Conservation (phyloP, 1,140 invertebrate species). For the Neodiprion lecontei region DNA sequence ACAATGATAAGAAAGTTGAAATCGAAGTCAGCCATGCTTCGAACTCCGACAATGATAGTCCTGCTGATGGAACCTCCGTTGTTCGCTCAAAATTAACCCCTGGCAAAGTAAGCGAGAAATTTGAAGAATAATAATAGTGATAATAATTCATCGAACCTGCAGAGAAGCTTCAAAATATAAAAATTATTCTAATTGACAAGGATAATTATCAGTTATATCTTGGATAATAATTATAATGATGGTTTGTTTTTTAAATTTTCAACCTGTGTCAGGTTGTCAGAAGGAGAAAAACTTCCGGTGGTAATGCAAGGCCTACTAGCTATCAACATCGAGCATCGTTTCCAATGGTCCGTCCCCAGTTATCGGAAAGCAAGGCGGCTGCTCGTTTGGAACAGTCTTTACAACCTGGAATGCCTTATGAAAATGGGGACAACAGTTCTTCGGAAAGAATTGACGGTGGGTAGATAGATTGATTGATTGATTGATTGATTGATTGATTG, state of each 20-base stretch:
- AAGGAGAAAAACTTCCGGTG: constrained; percentile 44
- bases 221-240: too few species aligned
- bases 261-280: constrained; percentile 38
- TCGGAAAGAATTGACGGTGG: constrained; percentile 56
- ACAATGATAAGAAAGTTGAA: constrained; percentile 59
- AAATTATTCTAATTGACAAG: too few species aligned
- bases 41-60: constrained; percentile 63
- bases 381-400: constrained; percentile 52
- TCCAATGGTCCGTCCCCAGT: constrained; percentile 60
- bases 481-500: not conserved
- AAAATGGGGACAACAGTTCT: constrained; percentile 53
- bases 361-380: constrained; percentile 57
- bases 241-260: not conserved
- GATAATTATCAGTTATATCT: not conserved
- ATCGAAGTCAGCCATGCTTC: constrained; percentile 65
- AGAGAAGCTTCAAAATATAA: constrained; percentile 42
- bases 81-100: constrained; percentile 72
- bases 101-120: constrained; percentile 64
- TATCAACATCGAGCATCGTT: constrained; percentile 62
- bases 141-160: constrained; percentile 52
- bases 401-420: constrained; percentile 49
- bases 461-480: not conserved
- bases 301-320: constrained; percentile 42
- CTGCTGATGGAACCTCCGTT: constrained; percentile 64
- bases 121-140: constrained; percentile 12